Base-by-base conservation (phyloP, 2,888 invertebrate genomes). In the Cerceris rybyensis region DNA sequence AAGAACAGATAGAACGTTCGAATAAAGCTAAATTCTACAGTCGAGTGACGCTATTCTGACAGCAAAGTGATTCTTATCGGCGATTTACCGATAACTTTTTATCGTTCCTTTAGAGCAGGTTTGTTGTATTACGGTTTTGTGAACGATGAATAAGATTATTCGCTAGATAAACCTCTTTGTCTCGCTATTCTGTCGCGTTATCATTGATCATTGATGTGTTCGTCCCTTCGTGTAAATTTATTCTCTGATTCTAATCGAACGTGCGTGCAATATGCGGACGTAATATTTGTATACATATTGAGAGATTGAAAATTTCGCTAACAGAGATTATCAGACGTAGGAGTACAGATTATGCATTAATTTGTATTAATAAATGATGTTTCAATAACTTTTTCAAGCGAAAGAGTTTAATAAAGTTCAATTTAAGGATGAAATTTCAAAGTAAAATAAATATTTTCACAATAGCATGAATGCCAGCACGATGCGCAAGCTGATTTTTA, bases 11-110 rank as follows among this genome's bases (percentile, higher is more conserved):
- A 55, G 42, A 60, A 60, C 28, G 54, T 57, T 28, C 61, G 60
- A 64, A 52, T 52, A 60, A 69, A 74, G 66, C 54, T 55, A 66
- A 77, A 50, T 49, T 41, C 52, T 57, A 63, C 55, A 64, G 64
- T 52, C 55, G 66, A 57, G 61, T 43, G 61, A 5, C 49, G 52
- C 65, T 17, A 57, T 52, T 42, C 63, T 55, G 41, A 49, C 42
- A 60, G 42, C 43, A 72, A 61, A 67, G 66, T 64, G 75, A 65
- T 72, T 61, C 63, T 63, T 63, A 75, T 67, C 65, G 54, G 54
- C 8, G 17, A 17, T 55, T 55, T 17, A 55, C 17, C n/a, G 50
- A 11, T 11, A 7, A 7, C 50, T n/a, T n/a, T 11, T 50, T 50
- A n/a, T n/a, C 11, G n/a, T 50, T n/a, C 50, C n/a, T 50, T 50